phyloP scores from a whole-genome alignment of 1,140 invertebrate genomes.

The Leptopilina clavipes region DNA sequence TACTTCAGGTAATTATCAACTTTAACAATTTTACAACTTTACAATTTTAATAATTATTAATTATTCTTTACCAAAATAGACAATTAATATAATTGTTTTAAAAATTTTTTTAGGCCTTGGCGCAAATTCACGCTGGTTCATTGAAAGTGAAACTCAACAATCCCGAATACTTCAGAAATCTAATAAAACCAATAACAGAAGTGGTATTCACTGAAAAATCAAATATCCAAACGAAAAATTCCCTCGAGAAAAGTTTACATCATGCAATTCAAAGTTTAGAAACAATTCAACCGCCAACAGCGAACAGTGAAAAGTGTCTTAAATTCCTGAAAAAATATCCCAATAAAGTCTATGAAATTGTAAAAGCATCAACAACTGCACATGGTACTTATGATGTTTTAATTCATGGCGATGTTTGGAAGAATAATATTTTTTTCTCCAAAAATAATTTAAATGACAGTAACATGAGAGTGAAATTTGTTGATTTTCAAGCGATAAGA shows the following conservation, averaged over 20 bases:
- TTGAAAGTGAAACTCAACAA: slow-evolving; percentile 64
- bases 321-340: slow-evolving; percentile 36
- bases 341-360: slow-evolving; percentile 35
- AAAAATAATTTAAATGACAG: slow-evolving; percentile 49
- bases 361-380: slow-evolving; percentile 41
- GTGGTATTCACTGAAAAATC: slow-evolving; percentile 46
- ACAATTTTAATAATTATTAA: too few species aligned
- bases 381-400: slow-evolving; percentile 59
- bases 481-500: slow-evolving; percentile 69
- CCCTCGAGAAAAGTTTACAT: slow-evolving; percentile 42
- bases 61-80: too few species aligned
- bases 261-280: slow-evolving; percentile 47
- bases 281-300: slow-evolving; percentile 44
- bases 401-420: slow-evolving; percentile 72
- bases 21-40: too few species aligned
- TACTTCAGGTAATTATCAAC: slow-evolving; percentile 40
- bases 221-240: slow-evolving; percentile 41
- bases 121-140: slow-evolving; percentile 68
- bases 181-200: slow-evolving; percentile 53
- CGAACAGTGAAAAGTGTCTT: slow-evolving; percentile 23
- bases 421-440: slow-evolving; percentile 69
- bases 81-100: too few species aligned
- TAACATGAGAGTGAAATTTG: slow-evolving; percentile 57
- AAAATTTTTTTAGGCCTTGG: slow-evolving; percentile 62
- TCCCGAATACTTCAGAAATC: slow-evolving; percentile 50